Evolutionary conservation across 2,888 invertebrate species (phyloP).

Genomic region (Cosmia trapezina): DNA sequence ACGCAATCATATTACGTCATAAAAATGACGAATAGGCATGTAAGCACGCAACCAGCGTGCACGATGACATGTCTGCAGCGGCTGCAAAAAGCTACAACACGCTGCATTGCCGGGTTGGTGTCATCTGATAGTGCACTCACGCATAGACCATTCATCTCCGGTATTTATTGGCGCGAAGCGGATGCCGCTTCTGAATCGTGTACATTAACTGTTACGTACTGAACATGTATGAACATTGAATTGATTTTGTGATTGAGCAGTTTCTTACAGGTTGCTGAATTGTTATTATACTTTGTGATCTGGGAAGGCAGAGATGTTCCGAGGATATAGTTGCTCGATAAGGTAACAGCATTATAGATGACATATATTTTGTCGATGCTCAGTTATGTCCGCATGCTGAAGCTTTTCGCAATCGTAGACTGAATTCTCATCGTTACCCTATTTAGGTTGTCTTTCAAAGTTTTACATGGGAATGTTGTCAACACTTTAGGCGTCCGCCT

Average conservation of each 20-base stretch:
- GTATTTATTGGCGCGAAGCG: conserved; percentile 82
- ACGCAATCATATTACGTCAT: conserved; percentile 86
- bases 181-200: conserved; percentile 77
- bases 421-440: neutral
- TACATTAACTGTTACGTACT: conserved; percentile 67
- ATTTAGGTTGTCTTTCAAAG: too few species aligned
- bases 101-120: conserved; percentile 62
- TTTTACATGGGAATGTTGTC: too few species aligned
- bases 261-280: conserved; percentile 49
- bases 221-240: conserved; percentile 48
- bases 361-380: neutral
- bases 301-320: conserved; percentile 28
- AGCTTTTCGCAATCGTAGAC: neutral
- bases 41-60: conserved; percentile 79
- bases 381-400: neutral
- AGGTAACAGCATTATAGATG: conserved; percentile 9
- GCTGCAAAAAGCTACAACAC: conserved; percentile 71
- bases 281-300: conserved; percentile 53
- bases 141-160: conserved; percentile 82
- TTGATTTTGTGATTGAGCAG: conserved; percentile 58
- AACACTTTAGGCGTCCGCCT: too few species aligned
- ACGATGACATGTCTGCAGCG: conserved; percentile 71
- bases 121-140: conserved; percentile 85
- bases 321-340: conserved; percentile 16
- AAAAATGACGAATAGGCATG: conserved; percentile 85